Base-by-base conservation (phyloP, 1,140 invertebrate genomes). In the Lasaia peninsularis region DNA sequence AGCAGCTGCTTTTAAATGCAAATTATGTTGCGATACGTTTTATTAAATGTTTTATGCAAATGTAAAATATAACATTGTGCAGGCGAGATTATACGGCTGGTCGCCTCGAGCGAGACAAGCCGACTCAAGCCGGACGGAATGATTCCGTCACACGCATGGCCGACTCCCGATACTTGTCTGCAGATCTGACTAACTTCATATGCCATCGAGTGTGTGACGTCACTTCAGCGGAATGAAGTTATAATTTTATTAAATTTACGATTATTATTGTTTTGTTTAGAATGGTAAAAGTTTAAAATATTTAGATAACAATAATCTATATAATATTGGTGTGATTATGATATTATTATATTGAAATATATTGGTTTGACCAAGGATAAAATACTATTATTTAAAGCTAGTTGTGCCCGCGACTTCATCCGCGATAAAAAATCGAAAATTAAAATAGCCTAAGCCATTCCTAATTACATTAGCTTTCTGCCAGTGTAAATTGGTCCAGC, bases 121-220 rank as follows among this genome's bases (percentile, higher is more conserved):
- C 33, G 37, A 58, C 37, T 60, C 58, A 63, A 70, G 63, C 65
- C 65, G 63, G 32, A 63, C 55, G 68, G 61, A 73, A 73, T 66
- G 63, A 67, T 70, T 70, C 52, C 59, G 65, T 67, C 56, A 65
- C 58, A 52, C 61, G 64, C 64, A 53, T 63, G 63, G 58, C 10
- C 52, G 62, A 58, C 14, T 62, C 52, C 52, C 35, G 53, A 56
- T 52, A 52, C 49, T 35, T 35, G 20, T 33, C 56, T 60, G 62
- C 53, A 64, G 52, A 11, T 44, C 16, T 44, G 16, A 44, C 11
- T 44, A 8, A 44, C 16, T 44, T 44, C 18, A 44, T 18, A 44
- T 18, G 40, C 14, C 14, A 40, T 40, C 8, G 7, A 7, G 16
- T 16, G 37, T 40, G 16, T 18, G 16, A 16, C 16, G 16, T 40